These are phyloP conservation scores for Triplophysa yarkandensis DNA, from an alignment of 2,797 vertebrate genomes.

Conservation along the genomic window DNA sequence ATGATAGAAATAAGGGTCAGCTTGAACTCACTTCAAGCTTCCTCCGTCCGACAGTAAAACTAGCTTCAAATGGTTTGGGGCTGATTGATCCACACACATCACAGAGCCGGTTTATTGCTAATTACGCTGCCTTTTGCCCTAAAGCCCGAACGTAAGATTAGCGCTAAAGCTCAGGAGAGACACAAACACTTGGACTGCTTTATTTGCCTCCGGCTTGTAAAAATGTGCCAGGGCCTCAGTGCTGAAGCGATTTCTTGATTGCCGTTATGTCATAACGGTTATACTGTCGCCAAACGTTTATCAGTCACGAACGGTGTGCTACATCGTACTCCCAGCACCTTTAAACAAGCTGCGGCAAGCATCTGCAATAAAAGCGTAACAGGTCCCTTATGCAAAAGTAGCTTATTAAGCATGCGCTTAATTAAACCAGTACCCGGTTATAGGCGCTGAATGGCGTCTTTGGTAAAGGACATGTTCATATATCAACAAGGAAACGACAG, in stretches of 20 bases:
- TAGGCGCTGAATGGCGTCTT: background rate
- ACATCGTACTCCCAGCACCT: constrained; percentile 21
- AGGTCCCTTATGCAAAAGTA: constrained; percentile 29
- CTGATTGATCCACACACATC: constrained; percentile 60
- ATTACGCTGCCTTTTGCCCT: constrained; percentile 53
- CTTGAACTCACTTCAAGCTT: background rate
- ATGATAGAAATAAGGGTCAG: background rate
- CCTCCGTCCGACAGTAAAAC: constrained; percentile 41
- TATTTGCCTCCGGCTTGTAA: constrained; percentile 57
- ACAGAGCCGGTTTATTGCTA: constrained; percentile 58
- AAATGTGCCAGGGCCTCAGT: constrained; percentile 40
- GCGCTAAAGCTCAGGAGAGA: constrained; percentile 47
- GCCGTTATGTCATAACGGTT: constrained; percentile 46
- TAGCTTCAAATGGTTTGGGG: constrained; percentile 47
- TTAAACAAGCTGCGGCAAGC: constrained; percentile 38
- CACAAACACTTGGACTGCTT: constrained; percentile 43
- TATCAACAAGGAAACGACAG: constrained; percentile 45
- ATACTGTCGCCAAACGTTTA: constrained; percentile 33
- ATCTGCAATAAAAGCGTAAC: constrained; percentile 9
- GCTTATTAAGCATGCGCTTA: constrained; percentile 46
- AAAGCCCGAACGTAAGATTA: constrained; percentile 47
- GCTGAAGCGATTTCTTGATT: constrained; percentile 53
- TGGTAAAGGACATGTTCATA: constrained; percentile 27
- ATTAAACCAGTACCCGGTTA: constrained; percentile 32
- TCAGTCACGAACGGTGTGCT: constrained; percentile 24